These are phyloP conservation scores for Oncopodura yosiiana DNA, from an alignment of 1,140 invertebrate species.

Conservation along the genomic window DNA sequence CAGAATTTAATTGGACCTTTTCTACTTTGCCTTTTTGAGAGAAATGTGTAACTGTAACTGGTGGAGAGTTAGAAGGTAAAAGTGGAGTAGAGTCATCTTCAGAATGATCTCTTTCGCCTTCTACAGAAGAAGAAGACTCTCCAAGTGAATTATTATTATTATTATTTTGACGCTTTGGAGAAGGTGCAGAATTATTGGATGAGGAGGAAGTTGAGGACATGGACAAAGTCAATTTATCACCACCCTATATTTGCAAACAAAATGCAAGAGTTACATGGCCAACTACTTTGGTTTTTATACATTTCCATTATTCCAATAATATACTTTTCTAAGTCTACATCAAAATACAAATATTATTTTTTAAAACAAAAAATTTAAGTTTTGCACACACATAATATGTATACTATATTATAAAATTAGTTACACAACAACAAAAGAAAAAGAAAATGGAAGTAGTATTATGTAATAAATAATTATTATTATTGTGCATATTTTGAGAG, in stretches of 20 bases:
- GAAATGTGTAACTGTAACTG: slow-evolving; percentile 50
- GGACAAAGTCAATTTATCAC: slow-evolving; percentile 61
- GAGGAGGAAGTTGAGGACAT: slow-evolving; percentile 36
- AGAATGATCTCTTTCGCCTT: slow-evolving; percentile 6
- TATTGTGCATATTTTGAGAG: no score
- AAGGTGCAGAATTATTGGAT: not conserved
- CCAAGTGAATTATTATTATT: slow-evolving; percentile 22
- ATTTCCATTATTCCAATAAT: no score
- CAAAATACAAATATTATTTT: no score
- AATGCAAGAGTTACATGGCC: no score
- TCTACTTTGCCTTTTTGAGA: slow-evolving; percentile 46
- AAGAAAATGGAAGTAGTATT: no score
- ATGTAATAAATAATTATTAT: no score
- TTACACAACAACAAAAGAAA: no score
- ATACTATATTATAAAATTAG: no score
- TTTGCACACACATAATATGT: no score
- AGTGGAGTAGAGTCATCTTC: slow-evolving; percentile 29
- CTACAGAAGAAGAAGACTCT: slow-evolving; percentile 17
- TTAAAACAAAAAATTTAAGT: no score
- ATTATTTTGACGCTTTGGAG: slow-evolving; percentile 40
- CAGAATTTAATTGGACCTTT: slow-evolving; percentile 35
- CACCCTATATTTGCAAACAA: slow-evolving; percentile 48
- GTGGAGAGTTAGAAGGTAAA: slow-evolving; percentile 35
- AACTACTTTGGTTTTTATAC: no score
- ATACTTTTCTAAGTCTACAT: no score